phyloP scores from a whole-genome alignment of 2,113 vertebrate species.

The Takifugu flavidus region DNA sequence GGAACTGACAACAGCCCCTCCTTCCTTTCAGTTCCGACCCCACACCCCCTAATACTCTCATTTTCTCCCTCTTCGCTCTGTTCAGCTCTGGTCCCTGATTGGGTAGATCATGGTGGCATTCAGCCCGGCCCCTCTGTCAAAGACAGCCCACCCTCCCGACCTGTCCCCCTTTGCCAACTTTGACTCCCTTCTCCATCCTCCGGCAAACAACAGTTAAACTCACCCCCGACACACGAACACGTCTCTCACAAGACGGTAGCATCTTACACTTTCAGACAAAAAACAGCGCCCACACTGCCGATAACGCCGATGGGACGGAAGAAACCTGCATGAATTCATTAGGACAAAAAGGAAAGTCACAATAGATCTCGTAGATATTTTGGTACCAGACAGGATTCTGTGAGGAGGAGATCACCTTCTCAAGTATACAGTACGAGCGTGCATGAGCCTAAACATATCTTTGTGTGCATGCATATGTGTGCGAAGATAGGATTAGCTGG shows the following conservation, averaged over 20 bases:
- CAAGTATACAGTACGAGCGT: constrained; percentile 9
- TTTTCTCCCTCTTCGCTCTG: constrained; percentile 59
- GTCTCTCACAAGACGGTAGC: constrained; percentile 53
- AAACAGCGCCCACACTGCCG: constrained; percentile 24
- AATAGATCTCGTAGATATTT: no score
- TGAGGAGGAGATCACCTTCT: neutral
- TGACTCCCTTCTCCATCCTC: constrained; percentile 34
- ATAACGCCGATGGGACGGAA: neutral
- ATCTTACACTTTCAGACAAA: constrained; percentile 32
- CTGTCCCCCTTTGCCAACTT: constrained; percentile 30
- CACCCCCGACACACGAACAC: constrained; percentile 24
- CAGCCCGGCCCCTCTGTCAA: constrained; percentile 69
- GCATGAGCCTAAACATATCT: constrained; percentile 28
- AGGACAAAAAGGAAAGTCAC: no score
- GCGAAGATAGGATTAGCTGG: constrained; percentile 74
- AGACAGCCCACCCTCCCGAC: constrained; percentile 42
- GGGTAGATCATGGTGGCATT: constrained; percentile 71
- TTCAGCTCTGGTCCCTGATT: constrained; percentile 59
- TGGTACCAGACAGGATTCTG: no score
- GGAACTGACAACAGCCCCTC: constrained; percentile 65
- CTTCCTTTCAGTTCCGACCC: constrained; percentile 56
- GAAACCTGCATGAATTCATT: no score
- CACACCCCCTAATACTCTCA: constrained; percentile 53
- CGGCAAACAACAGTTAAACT: constrained; percentile 40
- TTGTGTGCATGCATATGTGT: constrained; percentile 42